Conservation (phyloP, 1,140 invertebrate genomes). For the Caenorhabditis remanei region DNA sequence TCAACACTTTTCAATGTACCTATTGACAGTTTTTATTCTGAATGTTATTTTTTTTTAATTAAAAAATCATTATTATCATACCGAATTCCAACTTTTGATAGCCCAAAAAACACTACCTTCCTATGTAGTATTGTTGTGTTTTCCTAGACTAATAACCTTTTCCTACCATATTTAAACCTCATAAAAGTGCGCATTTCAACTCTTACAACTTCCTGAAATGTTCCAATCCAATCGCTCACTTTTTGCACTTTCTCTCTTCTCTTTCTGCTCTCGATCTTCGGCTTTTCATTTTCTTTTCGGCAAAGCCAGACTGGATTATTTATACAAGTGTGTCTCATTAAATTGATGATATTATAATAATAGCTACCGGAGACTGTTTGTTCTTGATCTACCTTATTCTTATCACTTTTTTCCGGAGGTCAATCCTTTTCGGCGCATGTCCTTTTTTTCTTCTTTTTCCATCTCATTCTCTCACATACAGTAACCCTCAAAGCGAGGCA, state of each 20-base stretch:
- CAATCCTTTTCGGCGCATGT: not conserved
- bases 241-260: not conserved
- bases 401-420: not conserved
- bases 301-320: slow-evolving; percentile 1
- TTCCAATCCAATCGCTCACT: not conserved
- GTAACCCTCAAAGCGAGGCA: not conserved
- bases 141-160: too few relatives aligned
- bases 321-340: not conserved
- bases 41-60: too few relatives aligned
- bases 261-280: slow-evolving; percentile 8
- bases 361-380: not conserved
- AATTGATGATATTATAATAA: not conserved
- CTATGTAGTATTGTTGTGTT: too few relatives aligned
- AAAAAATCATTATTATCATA: too few relatives aligned
- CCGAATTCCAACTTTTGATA: too few relatives aligned
- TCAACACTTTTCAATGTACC: too few relatives aligned
- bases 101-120: too few relatives aligned
- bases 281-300: not conserved
- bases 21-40: too few relatives aligned
- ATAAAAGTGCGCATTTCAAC: not conserved
- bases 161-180: not conserved
- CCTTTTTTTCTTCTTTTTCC: not conserved
- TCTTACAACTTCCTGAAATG: not conserved
- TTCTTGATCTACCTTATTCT: not conserved
- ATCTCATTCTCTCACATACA: not conserved